Evolutionary conservation across 2,888 invertebrate species (phyloP), one percentile per base, ranked within the genome.

Genomic region (Leptinotarsa tumamoca): DNA sequence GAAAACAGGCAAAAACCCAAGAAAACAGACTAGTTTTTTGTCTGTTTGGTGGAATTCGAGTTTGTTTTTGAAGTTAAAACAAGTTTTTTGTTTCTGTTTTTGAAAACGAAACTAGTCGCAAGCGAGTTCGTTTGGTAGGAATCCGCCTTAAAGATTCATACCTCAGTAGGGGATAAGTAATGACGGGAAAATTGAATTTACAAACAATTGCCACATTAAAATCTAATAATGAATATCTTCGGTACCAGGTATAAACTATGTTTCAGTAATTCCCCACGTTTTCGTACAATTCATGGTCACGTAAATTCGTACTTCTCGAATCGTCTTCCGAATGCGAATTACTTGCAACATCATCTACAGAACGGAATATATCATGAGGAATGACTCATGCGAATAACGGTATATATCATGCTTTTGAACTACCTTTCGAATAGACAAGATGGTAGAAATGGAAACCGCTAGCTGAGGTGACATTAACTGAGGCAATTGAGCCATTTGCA

Each of bases 401-500:
- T 58, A 23, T 23, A 54, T 54, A 58, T 23, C 4, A 58, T 58
- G 58, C 58, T 58, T 58, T 23, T 58, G 13, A 58, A 58, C 58
- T 58, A 23, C 21, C 58, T 21, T 58, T 58, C 23, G 58, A 23
- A 58, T 23, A 58, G 58, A 23, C 23, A 23, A 5, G 58, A 23
- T 58, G 4, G 58, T 58, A 23, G 58, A 58, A 58, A 23, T 23
- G 14, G 58, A 4, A 58, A 58, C 58, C 18, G 14, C 58, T 18
- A 58, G 58, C 21, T 21, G 58, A 58, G 58, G 58, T 58, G 58
- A 58, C 58, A 58, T 18, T 58, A 58, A 21, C 58, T 21, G 58
- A 17, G 17, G 58, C 5, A 58, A 23, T 58, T 21, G 23, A 23
- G 58, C 14, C 23, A 14, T 21, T 23, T 4, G 14, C 21, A 58